These are phyloP conservation scores for Piprites chloris DNA, from an alignment of 2,113 vertebrate genomes.

Conservation along the genomic window DNA sequence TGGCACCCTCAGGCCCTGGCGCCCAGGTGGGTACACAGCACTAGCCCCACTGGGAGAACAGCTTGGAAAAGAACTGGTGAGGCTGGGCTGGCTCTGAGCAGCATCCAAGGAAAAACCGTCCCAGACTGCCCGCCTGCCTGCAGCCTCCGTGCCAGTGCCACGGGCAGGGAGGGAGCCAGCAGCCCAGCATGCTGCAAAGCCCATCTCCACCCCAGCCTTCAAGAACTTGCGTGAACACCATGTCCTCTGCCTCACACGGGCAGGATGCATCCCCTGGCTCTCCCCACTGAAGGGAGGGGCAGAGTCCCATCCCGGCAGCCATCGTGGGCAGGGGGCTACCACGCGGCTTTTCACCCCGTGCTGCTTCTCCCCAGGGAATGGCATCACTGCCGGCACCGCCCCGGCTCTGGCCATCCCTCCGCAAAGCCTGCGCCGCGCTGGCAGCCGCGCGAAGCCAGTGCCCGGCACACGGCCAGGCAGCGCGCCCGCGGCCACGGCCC, in stretches of 20 bases:
- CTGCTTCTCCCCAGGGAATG: background rate
- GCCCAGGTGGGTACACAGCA: background rate
- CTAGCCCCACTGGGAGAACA: background rate
- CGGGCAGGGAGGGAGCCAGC: fast-evolving
- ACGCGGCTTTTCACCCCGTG: background rate
- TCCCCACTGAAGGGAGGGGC: fast-evolving
- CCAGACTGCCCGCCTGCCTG: background rate
- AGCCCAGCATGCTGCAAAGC: background rate
- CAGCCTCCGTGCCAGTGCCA: background rate
- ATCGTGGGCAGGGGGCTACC: background rate
- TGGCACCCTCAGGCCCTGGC: background rate
- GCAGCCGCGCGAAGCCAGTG: background rate
- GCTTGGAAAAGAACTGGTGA: background rate
- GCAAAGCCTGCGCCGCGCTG: background rate
- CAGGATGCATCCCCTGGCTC: fast-evolving
- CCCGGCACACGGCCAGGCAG: background rate
- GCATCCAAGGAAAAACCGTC: background rate
- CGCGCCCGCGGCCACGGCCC: background rate
- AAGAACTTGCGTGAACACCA: background rate
- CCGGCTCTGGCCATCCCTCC: fast-evolving
- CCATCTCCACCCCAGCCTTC: background rate
- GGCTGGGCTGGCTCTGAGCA: background rate
- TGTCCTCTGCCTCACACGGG: fast-evolving
- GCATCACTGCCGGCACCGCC: background rate
- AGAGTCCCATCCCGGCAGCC: background rate